phyloP scores from a whole-genome alignment of 2,797 vertebrate species.

The Macropodus opercularis region DNA sequence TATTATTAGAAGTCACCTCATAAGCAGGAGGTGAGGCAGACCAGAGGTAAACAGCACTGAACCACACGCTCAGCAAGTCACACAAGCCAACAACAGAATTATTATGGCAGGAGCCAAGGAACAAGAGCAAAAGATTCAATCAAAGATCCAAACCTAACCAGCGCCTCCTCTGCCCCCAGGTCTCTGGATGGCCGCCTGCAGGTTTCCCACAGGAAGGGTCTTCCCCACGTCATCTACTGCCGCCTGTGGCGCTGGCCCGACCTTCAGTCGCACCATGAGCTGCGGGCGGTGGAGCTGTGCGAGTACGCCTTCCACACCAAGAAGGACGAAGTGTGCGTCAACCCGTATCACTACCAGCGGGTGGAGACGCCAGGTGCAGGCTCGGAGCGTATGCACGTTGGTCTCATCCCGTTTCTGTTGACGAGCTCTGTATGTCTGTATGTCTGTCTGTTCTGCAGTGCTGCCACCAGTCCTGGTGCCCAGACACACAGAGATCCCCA shows the following conservation, averaged over 20 bases:
- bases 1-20: constrained; percentile 55
- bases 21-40: too few relatives aligned
- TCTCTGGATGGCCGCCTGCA: constrained; percentile 96
- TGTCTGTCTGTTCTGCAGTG: constrained; percentile 78
- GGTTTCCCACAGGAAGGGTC: constrained; percentile 96
- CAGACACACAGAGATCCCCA: constrained; percentile 95
- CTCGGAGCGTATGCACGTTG: not conserved
- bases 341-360: constrained; percentile 98
- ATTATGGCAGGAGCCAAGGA: too few relatives aligned
- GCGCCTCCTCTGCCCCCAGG: constrained; percentile 76
- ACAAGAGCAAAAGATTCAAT: too few relatives aligned
- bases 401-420: constrained; percentile 12
- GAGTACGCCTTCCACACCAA: constrained; percentile 98
- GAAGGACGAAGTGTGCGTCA: constrained; percentile 99
- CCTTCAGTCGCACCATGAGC: constrained; percentile 99
- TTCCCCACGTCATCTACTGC: constrained; percentile 99
- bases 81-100: too few relatives aligned
- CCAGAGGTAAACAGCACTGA: too few relatives aligned
- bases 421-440: constrained; percentile 9
- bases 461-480: constrained; percentile 97
- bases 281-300: constrained; percentile 96
- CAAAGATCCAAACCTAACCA: too few relatives aligned
- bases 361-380: constrained; percentile 94
- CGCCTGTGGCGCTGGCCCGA: constrained; percentile 99
- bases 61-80: too few relatives aligned